These are phyloP conservation scores for Phortica okadai DNA, from an alignment of 2,888 invertebrate genomes.

Conservation along the genomic window DNA sequence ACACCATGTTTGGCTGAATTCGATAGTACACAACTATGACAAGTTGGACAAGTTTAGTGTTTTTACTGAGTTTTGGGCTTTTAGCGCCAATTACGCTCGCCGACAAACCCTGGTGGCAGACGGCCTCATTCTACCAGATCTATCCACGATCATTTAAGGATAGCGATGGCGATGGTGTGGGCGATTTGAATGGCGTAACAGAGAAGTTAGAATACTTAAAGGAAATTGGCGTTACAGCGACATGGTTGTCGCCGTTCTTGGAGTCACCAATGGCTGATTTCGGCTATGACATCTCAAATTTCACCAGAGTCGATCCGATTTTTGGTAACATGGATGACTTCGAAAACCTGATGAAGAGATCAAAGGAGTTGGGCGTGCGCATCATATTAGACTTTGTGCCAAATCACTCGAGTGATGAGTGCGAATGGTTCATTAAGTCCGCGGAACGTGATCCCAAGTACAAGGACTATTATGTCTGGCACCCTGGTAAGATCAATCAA, in stretches of 20 bases:
- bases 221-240: conserved; percentile 82
- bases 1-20: no score
- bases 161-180: conserved; percentile 85
- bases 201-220: conserved; percentile 82
- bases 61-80: conserved; percentile 54
- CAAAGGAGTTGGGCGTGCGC: conserved; percentile 78
- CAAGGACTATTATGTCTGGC: conserved; percentile 88
- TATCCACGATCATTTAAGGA: conserved; percentile 89
- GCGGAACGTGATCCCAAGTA: conserved; percentile 80
- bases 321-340: conserved; percentile 87
- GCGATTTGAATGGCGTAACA: conserved; percentile 80
- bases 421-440: conserved; percentile 90
- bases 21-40: conserved; percentile 45
- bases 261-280: conserved; percentile 86
- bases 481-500: conserved; percentile 72
- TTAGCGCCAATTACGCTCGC: conserved; percentile 48
- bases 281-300: conserved; percentile 87
- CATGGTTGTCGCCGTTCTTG: conserved; percentile 87
- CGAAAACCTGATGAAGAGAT: conserved; percentile 79
- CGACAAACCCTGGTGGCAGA: conserved; percentile 71
- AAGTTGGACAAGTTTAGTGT: conserved; percentile 51
- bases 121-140: conserved; percentile 83
- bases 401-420: conserved; percentile 84
- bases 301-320: conserved; percentile 81
- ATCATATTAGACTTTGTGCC: conserved; percentile 78